These are phyloP conservation scores for Struthidea cinerea DNA, from an alignment of 2,113 vertebrate species.

Conservation along the genomic window DNA sequence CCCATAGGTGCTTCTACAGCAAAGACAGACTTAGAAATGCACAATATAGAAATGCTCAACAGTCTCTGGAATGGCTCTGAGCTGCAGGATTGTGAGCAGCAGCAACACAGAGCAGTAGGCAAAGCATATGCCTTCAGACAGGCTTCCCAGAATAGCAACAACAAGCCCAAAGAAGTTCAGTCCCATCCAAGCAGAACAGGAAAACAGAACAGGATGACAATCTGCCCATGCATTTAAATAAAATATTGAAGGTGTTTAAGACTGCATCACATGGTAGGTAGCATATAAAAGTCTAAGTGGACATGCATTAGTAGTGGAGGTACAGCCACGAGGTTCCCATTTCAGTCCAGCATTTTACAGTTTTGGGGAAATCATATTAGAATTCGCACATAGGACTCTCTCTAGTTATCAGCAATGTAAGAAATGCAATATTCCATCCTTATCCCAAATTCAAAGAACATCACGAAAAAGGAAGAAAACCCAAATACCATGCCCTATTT, in stretches of 20 bases:
- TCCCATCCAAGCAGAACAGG: neutral
- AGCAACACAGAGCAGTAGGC: neutral
- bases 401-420: neutral
- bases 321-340: neutral
- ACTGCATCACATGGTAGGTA: fast-evolving
- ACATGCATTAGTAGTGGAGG: no score
- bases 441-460: neutral
- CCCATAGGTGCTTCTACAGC: neutral
- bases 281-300: neutral
- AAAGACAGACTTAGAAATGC: neutral
- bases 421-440: neutral
- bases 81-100: neutral
- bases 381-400: neutral
- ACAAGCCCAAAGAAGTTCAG: neutral
- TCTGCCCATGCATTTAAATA: neutral
- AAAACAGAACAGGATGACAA: neutral
- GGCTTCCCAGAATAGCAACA: neutral
- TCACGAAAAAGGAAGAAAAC: neutral
- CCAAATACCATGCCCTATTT: neutral
- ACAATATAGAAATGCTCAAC: neutral
- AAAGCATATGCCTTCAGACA: neutral
- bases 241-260: neutral
- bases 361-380: neutral
- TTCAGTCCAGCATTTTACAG: neutral
- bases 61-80: neutral